Conservation (phyloP, 2,888 invertebrate species). For the Laspeyria flexula region DNA sequence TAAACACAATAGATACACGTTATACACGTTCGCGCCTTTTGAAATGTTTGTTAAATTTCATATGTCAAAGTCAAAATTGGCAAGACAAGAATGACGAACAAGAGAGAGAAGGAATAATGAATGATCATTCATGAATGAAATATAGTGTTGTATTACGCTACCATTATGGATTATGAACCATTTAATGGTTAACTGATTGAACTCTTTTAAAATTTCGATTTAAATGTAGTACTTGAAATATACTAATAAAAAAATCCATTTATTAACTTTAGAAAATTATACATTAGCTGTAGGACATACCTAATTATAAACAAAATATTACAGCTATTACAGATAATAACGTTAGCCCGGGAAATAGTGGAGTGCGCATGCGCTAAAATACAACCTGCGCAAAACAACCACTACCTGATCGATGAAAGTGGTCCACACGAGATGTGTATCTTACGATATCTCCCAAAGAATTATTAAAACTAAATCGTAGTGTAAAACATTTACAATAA, state of each 20-base stretch:
- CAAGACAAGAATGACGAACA: background rate
- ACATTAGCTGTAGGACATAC: no score
- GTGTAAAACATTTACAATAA: background rate
- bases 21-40: conserved; percentile 11
- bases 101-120: background rate
- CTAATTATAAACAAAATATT: background rate
- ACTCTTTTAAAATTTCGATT: no score
- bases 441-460: conserved; percentile 17
- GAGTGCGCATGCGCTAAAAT: conserved; percentile 47
- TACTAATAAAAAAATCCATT: no score
- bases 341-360: background rate
- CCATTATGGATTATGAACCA: no score
- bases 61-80: background rate
- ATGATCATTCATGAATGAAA: no score
- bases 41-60: background rate
- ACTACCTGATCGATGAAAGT: conserved; percentile 59
- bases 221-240: no score
- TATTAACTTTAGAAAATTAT: no score
- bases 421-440: conserved; percentile 49
- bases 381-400: conserved; percentile 62
- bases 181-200: no score
- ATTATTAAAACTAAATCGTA: background rate
- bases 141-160: no score
- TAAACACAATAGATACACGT: no score
- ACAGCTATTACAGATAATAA: background rate